A percentile compares a stretch with the other conserved stretches of the same genome.
phyloP scores from a whole-genome alignment of 1,140 invertebrate species.

The Procambarus virginalis region DNA sequence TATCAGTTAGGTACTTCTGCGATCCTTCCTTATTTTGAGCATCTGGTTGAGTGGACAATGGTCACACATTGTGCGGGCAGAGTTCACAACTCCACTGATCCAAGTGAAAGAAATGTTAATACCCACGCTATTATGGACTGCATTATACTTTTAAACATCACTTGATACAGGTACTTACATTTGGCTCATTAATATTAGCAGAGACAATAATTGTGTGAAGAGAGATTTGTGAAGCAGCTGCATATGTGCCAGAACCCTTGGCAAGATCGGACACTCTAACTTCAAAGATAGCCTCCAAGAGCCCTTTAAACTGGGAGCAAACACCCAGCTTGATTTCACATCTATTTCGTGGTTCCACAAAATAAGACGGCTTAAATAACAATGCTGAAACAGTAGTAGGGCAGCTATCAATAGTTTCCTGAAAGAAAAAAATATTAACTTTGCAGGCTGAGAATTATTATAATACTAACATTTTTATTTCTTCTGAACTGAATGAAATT shows the following conservation, averaged over 20 bases:
- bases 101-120: no score
- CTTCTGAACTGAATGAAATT: no score
- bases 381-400: conserved; percentile 9
- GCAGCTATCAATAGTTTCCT: conserved; percentile 37
- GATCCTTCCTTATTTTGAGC: no score
- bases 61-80: no score
- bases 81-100: no score
- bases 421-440: neutral
- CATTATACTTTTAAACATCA: no score
- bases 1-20: no score
- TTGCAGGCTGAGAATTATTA: neutral
- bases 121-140: no score
- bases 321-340: conserved; percentile 29
- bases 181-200: conserved; percentile 41
- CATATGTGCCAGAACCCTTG: conserved; percentile 1
- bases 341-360: conserved; percentile 23
- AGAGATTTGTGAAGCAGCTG: conserved; percentile 8
- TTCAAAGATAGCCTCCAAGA: conserved; percentile 23
- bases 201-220: conserved; percentile 25
- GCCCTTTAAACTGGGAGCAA: conserved; percentile 30
- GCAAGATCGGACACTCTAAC: conserved; percentile 33
- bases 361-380: conserved; percentile 42
- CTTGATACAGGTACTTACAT: conserved; percentile 7
- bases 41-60: no score
- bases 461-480: no score